phyloP scores from a whole-genome alignment of 2,888 invertebrate genomes.

The Gnatocerus cornutus region DNA sequence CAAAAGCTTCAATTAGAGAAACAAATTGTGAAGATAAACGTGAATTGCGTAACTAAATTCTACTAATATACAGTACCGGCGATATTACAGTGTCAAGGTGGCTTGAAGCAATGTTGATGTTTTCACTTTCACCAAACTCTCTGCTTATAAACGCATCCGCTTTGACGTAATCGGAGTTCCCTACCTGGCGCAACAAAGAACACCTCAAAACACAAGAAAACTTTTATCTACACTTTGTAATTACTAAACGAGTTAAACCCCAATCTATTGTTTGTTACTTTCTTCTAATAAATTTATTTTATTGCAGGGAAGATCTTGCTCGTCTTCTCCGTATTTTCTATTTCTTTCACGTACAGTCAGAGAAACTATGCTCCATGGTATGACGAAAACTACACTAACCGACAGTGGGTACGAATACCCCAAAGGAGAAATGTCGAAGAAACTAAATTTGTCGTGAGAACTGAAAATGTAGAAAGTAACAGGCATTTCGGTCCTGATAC shows the following conservation, averaged over 20 bases:
- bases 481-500: slow-evolving; percentile 69
- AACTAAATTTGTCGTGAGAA: slow-evolving; percentile 10
- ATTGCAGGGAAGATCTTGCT: slow-evolving; percentile 60
- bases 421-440: slow-evolving; percentile 55
- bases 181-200: slow-evolving; percentile 39
- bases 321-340: slow-evolving; percentile 57
- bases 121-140: slow-evolving; percentile 61
- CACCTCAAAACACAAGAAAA: background rate
- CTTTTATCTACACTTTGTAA: too few relatives aligned
- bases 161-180: slow-evolving; percentile 56
- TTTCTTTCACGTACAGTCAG: slow-evolving; percentile 54
- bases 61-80: slow-evolving; percentile 40
- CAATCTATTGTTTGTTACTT: slow-evolving; percentile 8
- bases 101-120: slow-evolving; percentile 53
- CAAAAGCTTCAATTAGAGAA: background rate
- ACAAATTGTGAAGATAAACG: background rate
- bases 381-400: slow-evolving; percentile 52
- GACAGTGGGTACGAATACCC: slow-evolving; percentile 62
- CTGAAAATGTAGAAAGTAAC: slow-evolving; percentile 59
- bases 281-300: slow-evolving; percentile 33
- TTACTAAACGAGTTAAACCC: too few relatives aligned
- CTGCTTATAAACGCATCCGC: slow-evolving; percentile 55
- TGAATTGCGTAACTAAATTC: slow-evolving; percentile 32
- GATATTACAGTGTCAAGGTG: slow-evolving; percentile 57
- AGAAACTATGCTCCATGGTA: slow-evolving; percentile 60